Conservation (phyloP, 2,888 invertebrate species). For the Steromphala cineraria region DNA sequence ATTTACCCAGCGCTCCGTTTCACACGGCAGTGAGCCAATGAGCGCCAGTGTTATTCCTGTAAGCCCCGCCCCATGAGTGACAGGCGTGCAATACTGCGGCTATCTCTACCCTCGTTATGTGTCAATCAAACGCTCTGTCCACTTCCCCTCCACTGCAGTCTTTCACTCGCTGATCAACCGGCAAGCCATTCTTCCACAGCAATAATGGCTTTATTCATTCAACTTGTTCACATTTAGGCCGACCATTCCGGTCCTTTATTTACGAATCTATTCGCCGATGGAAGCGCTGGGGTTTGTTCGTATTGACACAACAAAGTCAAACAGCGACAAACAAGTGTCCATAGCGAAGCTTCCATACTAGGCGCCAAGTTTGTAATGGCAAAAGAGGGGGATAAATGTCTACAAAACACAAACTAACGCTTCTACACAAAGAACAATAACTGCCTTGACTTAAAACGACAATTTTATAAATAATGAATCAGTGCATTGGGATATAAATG, state of each 20-base stretch:
- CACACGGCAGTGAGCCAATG: constrained; percentile 52
- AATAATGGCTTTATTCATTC: constrained; percentile 40
- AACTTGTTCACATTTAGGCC: constrained; percentile 22
- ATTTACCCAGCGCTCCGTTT: constrained; percentile 28
- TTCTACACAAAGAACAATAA: background rate
- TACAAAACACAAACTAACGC: background rate
- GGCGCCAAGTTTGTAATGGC: background rate
- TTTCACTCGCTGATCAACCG: constrained; percentile 23
- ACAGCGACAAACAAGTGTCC: constrained; percentile 22
- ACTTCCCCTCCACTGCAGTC: constrained; percentile 38
- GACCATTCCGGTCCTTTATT: constrained; percentile 30
- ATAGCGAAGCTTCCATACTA: background rate
- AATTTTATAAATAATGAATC: background rate
- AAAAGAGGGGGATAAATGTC: background rate
- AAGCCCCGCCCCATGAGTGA: constrained; percentile 57
- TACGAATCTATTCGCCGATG: constrained; percentile 24
- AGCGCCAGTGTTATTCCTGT: constrained; percentile 39
- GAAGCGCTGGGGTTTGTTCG: constrained; percentile 29
- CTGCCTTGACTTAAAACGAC: background rate
- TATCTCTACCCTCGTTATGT: constrained; percentile 62
- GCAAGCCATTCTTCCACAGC: constrained; percentile 19
- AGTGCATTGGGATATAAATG: too few relatives aligned
- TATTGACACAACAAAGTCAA: constrained; percentile 26
- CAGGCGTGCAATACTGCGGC: constrained; percentile 40
- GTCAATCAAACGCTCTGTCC: constrained; percentile 66